These are phyloP conservation scores for Proctacanthus coquilletti DNA, from an alignment of 1,140 invertebrate genomes.

Conservation along the genomic window DNA sequence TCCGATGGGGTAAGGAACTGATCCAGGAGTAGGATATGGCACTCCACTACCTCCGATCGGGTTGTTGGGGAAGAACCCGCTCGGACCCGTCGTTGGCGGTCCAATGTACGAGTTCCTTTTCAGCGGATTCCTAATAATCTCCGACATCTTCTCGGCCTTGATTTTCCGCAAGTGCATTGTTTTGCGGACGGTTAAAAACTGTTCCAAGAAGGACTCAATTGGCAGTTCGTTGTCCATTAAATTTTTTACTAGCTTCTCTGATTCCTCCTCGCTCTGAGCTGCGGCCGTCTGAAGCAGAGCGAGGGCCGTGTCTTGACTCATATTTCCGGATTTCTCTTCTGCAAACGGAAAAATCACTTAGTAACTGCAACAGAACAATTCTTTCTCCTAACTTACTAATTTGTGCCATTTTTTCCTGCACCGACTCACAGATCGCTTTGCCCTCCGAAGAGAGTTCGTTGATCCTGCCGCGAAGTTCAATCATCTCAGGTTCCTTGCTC, in stretches of 20 bases:
- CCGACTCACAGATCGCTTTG: slow-evolving; percentile 42
- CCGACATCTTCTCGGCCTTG: slow-evolving; percentile 75
- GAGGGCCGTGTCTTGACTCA: slow-evolving; percentile 62
- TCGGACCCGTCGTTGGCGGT: slow-evolving; percentile 1
- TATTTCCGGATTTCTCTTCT: slow-evolving; percentile 51
- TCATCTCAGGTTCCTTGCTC: slow-evolving; percentile 61
- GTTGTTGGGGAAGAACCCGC: slow-evolving; percentile 15
- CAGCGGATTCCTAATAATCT: slow-evolving; percentile 43
- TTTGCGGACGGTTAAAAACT: slow-evolving; percentile 56
- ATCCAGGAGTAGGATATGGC: slow-evolving; percentile 13
- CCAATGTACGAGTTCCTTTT: slow-evolving; percentile 9
- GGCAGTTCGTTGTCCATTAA: slow-evolving; percentile 57
- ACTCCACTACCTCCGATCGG: slow-evolving; percentile 12
- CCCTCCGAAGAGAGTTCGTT: slow-evolving; percentile 52
- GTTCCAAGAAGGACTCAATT: slow-evolving; percentile 62
- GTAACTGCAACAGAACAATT: too few species aligned
- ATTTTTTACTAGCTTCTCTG: slow-evolving; percentile 60
- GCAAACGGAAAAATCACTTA: slow-evolving; percentile 16
- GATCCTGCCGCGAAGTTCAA: slow-evolving; percentile 50
- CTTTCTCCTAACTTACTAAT: slow-evolving; percentile 37
- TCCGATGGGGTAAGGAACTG: slow-evolving; percentile 36
- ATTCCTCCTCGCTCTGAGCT: slow-evolving; percentile 75
- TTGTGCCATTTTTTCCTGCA: slow-evolving; percentile 51
- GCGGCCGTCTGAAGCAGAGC: slow-evolving; percentile 71
- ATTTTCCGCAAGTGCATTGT: slow-evolving; percentile 64